Base-by-base conservation (phyloP, 2,888 invertebrate species). In the Parelbella ahira region DNA sequence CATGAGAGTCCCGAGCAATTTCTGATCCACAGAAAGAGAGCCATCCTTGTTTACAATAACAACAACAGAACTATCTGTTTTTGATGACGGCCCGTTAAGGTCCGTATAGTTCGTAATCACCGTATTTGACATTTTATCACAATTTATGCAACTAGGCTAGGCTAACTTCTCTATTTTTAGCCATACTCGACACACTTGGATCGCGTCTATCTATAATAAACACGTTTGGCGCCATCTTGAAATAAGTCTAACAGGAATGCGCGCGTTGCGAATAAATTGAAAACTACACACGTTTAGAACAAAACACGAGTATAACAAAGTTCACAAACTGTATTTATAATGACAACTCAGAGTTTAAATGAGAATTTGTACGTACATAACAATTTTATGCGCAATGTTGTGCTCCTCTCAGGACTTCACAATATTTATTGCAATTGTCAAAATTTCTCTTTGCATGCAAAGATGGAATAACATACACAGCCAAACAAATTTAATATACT, bases 31-130 rank as follows among this genome's bases (percentile, higher is more conserved):
- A 47, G 93, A 93, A 50, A 96, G 89, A 47, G 92, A 92, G 58
- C 95, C 95, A 90, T 95, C 95, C 82, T 94, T 94, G 71, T 93
- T 93, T 70, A 95, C 94, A 71, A 96, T 92, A 73, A 96, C 92
- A 62, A 94, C 92, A 69, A 96, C 90, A 64, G 93, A 91, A 68
- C 93, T 92, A 77, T 92, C 92, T 56, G 89, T 84, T 67, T 88
- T 87, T 28, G 84, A 73, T 6, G 87, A 82, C 48, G 87, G 86
- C 53, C 88, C 88, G 59, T 88, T 88, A 8, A 87, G 70, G 66
- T 88, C 88, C 56, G 87, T 86, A 61, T 88, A 88, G 56, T 88
- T 88, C 45, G 88, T 88, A 54, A 88, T 88, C 53, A 88, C 84
- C 50, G 88, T 88, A 61, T 88, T 88, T 54, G 88, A 88, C 88